Evolutionary conservation across 2,797 vertebrate species (phyloP).

Genomic region (Falco novaeseelandiae): DNA sequence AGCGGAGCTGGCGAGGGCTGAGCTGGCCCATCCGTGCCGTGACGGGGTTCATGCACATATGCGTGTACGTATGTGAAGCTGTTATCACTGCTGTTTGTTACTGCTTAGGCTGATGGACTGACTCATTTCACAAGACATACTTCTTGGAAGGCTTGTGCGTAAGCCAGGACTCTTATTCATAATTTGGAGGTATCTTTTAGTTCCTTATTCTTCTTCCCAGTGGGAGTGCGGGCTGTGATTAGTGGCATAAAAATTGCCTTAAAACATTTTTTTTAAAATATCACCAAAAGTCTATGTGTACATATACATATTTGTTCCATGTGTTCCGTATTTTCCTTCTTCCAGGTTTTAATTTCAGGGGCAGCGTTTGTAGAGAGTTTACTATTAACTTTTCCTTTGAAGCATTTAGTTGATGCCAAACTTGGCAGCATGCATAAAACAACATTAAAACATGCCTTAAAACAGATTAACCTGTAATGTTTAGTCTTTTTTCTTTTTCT

Average conservation of each 20-base stretch:
- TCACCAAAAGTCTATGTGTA: not conserved
- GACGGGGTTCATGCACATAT: not conserved
- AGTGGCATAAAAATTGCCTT: not conserved
- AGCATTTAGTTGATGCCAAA: not conserved
- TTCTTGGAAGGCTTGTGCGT: not conserved
- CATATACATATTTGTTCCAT: not conserved
- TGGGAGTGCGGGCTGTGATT: not conserved
- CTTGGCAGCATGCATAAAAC: not conserved
- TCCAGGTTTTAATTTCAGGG: not conserved
- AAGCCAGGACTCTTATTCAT: not conserved
- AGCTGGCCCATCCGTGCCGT: not conserved
- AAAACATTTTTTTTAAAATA: not conserved
- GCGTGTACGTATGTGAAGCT: not conserved
- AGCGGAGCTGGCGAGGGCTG: accelerated
- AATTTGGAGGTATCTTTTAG: not conserved
- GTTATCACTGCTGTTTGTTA: not conserved
- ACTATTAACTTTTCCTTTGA: not conserved
- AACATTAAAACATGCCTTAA: not conserved
- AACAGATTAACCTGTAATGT: not conserved
- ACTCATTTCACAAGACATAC: not conserved
- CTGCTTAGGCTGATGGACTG: not conserved
- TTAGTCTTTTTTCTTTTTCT: not conserved
- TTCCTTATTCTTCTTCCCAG: not conserved
- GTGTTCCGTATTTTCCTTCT: not conserved
- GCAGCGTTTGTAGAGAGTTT: not conserved